Evolutionary conservation across 1,140 invertebrate species (phyloP).

Genomic region (Agrilus planipennis): DNA sequence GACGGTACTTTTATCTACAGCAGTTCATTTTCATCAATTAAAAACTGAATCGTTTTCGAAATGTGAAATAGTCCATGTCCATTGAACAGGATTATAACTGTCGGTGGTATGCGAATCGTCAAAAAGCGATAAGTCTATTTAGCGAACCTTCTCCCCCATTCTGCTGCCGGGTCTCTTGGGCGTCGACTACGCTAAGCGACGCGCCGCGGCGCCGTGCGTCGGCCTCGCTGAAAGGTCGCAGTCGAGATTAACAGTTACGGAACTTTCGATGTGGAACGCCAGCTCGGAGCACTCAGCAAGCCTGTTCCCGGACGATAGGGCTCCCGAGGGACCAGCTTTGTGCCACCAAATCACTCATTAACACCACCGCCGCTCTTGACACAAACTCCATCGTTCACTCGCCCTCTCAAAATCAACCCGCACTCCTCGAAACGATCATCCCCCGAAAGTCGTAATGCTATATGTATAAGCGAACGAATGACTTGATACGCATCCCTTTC

Average conservation of each 20-base stretch:
- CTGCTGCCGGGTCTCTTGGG: background rate
- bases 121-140: no score
- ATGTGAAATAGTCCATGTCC: background rate
- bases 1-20: no score
- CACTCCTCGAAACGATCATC: no score
- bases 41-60: no score
- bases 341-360: conserved; percentile 31
- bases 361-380: conserved; percentile 5
- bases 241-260: conserved; percentile 13
- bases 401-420: no score
- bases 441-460: background rate
- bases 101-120: no score
- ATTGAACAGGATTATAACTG: background rate
- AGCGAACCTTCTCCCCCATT: no score
- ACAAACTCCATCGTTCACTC: no score
- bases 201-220: no score
- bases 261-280: conserved; percentile 19
- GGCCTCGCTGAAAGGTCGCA: conserved; percentile 11
- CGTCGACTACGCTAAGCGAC: conserved; percentile 7
- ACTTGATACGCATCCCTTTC: background rate
- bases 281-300: conserved; percentile 8
- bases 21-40: no score
- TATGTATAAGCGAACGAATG: background rate
- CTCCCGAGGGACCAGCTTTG: conserved; percentile 24
- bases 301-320: conserved; percentile 26